Evolutionary conservation across 1,140 invertebrate species (phyloP), one percentile per base, ranked within the genome.

Genomic region (Kradibia gibbosae): DNA sequence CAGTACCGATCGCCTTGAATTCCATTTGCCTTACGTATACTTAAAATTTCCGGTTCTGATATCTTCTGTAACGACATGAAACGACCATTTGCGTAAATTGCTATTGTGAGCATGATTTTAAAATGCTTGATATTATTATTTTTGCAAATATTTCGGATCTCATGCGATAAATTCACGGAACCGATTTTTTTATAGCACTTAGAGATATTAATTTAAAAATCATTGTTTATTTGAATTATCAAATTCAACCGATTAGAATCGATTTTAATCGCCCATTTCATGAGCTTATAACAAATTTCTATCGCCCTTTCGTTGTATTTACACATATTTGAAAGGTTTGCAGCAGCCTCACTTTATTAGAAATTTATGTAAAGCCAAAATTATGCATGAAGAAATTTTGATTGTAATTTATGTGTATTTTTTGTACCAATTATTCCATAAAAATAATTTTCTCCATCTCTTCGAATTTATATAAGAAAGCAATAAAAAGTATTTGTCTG

Each of bases 341-440:
- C 3, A 20, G 34, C 36, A 39, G 62, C n/a, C 22, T 13, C 13
- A 39, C 15, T 73, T 39, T 39, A 13, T 74, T 74, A 8, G 34
- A 57, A 55, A 53, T 53, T 74, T 74, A 74, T 74, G 62, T 39
- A 67, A 67, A 67, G 28, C 28, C 31, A 31, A 31, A n/a, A n/a
- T 74, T 50, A 72, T 72, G 15, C 31, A 72, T 28, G 20, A 34
- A 53, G 28, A 60, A 11, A 62, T 62, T 62, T 34, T 34, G 28
- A 34, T 34, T 5, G 31, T 25, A 20, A 17, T 34, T 28, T 34
- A 62, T 34, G 0, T 11, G 13, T 17, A 15, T 20, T 62, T 62
- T n/a, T 39, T 39, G 62, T 67, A 67, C 4, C 15, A 65, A 67
- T 67, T 67, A 67, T 20, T 39, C 39, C 5, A 67, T n/a, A 67